Conservation (phyloP, 30 jellyfish, hydroid and myxozoan species). For the Cassiopea xamachana region DNA sequence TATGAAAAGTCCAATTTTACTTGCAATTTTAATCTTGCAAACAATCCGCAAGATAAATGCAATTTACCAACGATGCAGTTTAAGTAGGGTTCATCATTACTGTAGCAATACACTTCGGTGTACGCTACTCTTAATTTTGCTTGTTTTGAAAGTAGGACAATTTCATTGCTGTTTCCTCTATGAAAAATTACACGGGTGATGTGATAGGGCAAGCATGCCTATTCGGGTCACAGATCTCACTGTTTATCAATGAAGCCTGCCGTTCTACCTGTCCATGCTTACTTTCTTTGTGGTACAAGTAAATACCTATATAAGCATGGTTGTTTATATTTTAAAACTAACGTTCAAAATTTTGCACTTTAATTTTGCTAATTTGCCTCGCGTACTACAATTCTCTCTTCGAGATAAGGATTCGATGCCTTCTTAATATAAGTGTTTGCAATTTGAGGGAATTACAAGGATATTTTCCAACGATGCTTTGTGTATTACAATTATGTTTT, state of each 20-base stretch:
- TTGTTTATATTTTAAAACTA: no score
- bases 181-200: conserved; percentile 6
- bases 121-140: not conserved
- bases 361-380: no score
- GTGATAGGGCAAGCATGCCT: not conserved
- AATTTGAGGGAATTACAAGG: no score
- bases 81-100: not conserved
- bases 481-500: no score
- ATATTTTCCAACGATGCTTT: no score
- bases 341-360: no score
- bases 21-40: no score
- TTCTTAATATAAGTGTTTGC: no score
- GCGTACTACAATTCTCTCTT: no score
- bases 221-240: conserved; percentile 5
- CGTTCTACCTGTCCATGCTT: not conserved
- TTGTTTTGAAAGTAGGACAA: not conserved
- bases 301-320: not conserved
- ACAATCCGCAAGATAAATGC: no score
- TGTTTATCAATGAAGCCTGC: not conserved
- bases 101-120: not conserved
- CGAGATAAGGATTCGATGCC: no score
- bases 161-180: not conserved
- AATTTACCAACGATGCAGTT: not conserved
- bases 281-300: not conserved
- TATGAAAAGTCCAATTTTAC: no score